Percentiles rank a stretch among this genome's conserved stretches.
Evolutionary conservation across 2,888 invertebrate species (phyloP).

Genomic region (Melanargia galathea): DNA sequence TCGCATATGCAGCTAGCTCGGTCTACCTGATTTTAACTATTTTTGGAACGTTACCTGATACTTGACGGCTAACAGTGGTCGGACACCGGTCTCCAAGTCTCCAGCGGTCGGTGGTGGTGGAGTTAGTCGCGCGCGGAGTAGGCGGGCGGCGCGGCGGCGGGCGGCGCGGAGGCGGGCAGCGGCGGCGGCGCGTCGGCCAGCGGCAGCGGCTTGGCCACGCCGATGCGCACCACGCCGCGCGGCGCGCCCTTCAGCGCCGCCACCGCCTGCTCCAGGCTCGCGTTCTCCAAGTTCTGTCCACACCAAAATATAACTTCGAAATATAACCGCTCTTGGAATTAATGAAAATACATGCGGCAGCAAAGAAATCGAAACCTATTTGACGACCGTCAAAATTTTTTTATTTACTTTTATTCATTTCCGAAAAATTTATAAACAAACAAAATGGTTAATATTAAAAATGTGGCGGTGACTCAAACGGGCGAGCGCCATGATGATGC

Average conservation of each 20-base stretch:
- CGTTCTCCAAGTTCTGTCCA: slow-evolving; percentile 90
- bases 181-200: slow-evolving; percentile 85
- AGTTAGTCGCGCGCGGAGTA: slow-evolving; percentile 15
- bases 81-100: background rate
- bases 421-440: too few relatives aligned
- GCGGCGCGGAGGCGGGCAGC: slow-evolving; percentile 62
- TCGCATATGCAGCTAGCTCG: too few relatives aligned
- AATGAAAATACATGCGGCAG: too few relatives aligned
- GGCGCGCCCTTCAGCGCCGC: slow-evolving; percentile 98
- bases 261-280: slow-evolving; percentile 97
- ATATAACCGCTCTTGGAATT: background rate
- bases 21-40: too few relatives aligned
- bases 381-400: too few relatives aligned
- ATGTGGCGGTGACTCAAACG: too few relatives aligned
- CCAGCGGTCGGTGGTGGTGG: background rate
- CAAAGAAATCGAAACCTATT: too few relatives aligned
- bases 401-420: too few relatives aligned
- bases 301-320: background rate
- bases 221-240: slow-evolving; percentile 96
- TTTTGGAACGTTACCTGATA: too few relatives aligned
- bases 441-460: too few relatives aligned
- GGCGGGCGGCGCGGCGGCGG: slow-evolving; percentile 59
- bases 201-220: slow-evolving; percentile 96
- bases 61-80: background rate
- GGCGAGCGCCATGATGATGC: too few relatives aligned